Evolutionary conservation across 1,140 invertebrate genomes (phyloP).

Genomic region (Drosophila sturtevanti): DNA sequence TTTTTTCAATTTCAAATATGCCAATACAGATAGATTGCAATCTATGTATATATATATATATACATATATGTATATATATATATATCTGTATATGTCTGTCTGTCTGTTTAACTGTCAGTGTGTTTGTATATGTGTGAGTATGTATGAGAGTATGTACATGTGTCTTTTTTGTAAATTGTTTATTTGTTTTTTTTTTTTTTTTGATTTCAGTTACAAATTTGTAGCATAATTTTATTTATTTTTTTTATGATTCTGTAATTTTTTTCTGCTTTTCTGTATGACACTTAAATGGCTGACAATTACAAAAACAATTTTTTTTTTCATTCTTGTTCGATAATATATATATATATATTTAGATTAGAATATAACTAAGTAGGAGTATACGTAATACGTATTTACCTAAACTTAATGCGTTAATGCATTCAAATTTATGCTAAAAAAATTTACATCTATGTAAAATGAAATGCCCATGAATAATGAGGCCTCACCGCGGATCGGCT

Average conservation of each 20-base stretch:
- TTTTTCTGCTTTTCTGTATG: neutral
- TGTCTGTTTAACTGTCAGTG: neutral
- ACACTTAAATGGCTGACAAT: conserved; percentile 43
- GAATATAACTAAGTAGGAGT: conserved; percentile 14
- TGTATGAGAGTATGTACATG: conserved; percentile 12
- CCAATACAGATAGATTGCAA: neutral
- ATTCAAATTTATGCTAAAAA: conserved; percentile 76
- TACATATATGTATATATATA: neutral
- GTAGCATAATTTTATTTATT: conserved; percentile 41
- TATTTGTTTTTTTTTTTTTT: conserved; percentile 34
- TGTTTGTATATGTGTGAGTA: conserved; percentile 8
- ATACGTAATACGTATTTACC: conserved; percentile 47
- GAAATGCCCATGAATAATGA: conserved; percentile 72
- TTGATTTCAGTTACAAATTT: conserved; percentile 75
- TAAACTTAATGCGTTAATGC: conserved; percentile 58
- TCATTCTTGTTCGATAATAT: conserved; percentile 19
- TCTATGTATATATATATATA: conserved; percentile 1
- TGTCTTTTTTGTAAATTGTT: conserved; percentile 14
- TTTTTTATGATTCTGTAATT: conserved; percentile 32
- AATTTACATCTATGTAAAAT: conserved; percentile 77
- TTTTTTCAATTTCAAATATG: conserved; percentile 31
- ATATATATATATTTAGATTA: neutral
- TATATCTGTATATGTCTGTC: conserved; percentile 14
- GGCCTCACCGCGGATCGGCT: conserved; percentile 28
- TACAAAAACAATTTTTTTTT: conserved; percentile 43